A percentile compares a stretch with the other conserved stretches of the same genome.
These are phyloP conservation scores for Poecilia latipinna DNA, from an alignment of 2,113 vertebrate genomes.

Conservation along the genomic window DNA sequence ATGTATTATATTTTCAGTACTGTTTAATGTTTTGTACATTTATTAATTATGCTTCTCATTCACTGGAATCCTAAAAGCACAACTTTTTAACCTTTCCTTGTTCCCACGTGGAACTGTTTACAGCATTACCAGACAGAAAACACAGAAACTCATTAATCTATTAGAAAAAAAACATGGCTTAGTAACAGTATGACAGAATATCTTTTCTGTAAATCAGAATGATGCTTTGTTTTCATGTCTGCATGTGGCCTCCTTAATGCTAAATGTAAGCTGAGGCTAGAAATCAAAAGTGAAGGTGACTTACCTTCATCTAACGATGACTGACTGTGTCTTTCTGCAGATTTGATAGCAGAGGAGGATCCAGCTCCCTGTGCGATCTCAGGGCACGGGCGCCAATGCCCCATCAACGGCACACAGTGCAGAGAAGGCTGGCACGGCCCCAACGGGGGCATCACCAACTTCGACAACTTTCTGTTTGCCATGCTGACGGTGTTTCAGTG, in stretches of 20 bases:
- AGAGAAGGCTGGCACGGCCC: conserved; percentile 96
- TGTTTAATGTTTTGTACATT: too few species aligned
- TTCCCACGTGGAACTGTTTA: background rate
- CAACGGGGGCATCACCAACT: conserved; percentile 98
- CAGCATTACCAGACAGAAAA: background rate
- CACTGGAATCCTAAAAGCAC: too few species aligned
- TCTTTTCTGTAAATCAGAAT: background rate
- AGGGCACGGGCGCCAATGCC: conserved; percentile 93
- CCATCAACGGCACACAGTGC: conserved; percentile 91
- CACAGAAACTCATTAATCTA: background rate
- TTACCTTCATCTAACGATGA: background rate
- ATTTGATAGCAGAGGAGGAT: conserved; percentile 90
- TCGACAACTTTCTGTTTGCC: conserved; percentile 98
- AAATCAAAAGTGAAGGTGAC: background rate
- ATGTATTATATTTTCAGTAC: too few species aligned
- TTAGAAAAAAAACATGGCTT: too few species aligned
- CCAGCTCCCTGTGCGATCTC: conserved; percentile 96
- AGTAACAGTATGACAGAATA: background rate
- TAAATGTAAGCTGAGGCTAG: background rate
- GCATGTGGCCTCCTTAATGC: background rate
- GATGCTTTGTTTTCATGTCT: background rate
- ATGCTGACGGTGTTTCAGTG: conserved; percentile 99
- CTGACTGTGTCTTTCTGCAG: conserved; percentile 65
- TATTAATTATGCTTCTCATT: too few species aligned
- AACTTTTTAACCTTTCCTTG: too few species aligned